These are phyloP conservation scores for Diadromus collaris DNA, from an alignment of 2,888 invertebrate species.

Conservation along the genomic window DNA sequence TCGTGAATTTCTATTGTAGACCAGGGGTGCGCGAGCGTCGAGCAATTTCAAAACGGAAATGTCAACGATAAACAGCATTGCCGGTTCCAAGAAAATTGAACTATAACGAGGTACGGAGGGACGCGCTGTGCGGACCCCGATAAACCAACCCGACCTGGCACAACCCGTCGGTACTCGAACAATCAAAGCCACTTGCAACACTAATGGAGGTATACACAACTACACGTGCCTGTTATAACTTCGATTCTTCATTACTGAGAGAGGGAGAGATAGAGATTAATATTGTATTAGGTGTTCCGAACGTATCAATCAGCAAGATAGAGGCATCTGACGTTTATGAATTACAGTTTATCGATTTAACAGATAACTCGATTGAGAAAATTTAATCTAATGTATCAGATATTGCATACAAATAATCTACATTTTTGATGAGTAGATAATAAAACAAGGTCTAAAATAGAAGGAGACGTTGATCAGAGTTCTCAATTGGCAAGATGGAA, in stretches of 20 bases:
- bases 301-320: slow-evolving; percentile 17
- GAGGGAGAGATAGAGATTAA: slow-evolving; percentile 25
- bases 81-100: slow-evolving; percentile 63
- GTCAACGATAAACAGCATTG: slow-evolving; percentile 64
- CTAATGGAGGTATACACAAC: slow-evolving; percentile 29
- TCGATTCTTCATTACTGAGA: slow-evolving; percentile 54
- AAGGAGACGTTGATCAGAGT: no score
- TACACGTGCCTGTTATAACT: slow-evolving; percentile 30
- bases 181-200: slow-evolving; percentile 39
- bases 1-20: slow-evolving; percentile 52
- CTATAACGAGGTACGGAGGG: slow-evolving; percentile 55
- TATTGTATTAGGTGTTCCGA: slow-evolving; percentile 43
- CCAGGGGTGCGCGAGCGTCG: slow-evolving; percentile 44
- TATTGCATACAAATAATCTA: not conserved
- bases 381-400: not conserved
- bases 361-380: not conserved
- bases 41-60: slow-evolving; percentile 65
- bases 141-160: slow-evolving; percentile 22
- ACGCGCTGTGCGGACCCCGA: not conserved
- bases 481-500: no score
- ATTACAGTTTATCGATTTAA: slow-evolving; percentile 19
- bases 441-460: no score
- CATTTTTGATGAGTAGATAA: not conserved
- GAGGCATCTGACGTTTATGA: not conserved
- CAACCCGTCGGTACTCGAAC: slow-evolving; percentile 50